phyloP scores from a whole-genome alignment of 2,888 invertebrate genomes.

The Folsomia manolachei region DNA sequence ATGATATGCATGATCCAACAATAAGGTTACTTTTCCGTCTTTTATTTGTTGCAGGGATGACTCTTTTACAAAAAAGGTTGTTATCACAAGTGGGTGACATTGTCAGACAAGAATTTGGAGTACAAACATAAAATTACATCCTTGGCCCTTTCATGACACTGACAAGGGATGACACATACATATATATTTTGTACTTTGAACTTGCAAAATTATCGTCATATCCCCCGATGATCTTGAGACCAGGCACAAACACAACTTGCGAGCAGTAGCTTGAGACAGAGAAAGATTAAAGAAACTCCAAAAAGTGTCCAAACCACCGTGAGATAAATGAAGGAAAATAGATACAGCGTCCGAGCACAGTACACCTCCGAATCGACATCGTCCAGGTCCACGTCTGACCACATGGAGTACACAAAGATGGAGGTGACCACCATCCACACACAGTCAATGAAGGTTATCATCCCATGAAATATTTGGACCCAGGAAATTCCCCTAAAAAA shows the following conservation, averaged over 20 bases:
- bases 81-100: too few species aligned
- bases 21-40: too few species aligned
- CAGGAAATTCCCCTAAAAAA: not conserved
- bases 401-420: not conserved
- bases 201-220: not conserved
- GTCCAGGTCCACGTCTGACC: not conserved
- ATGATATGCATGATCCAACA: too few species aligned
- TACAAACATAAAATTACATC: too few species aligned
- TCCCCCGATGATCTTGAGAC: not conserved
- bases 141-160: too few species aligned
- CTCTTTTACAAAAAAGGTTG: too few species aligned
- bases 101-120: too few species aligned
- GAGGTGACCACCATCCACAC: not conserved
- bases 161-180: too few species aligned
- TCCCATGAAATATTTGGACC: not conserved
- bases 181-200: too few species aligned
- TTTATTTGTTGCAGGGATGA: too few species aligned
- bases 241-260: not conserved
- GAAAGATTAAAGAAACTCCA: not conserved
- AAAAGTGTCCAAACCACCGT: not conserved
- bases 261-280: not conserved
- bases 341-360: not conserved
- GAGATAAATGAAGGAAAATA: not conserved
- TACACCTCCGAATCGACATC: not conserved
- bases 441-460: conserved; percentile 10